Conservation (phyloP, 2,888 invertebrate species). For the Zele albiditarsus region DNA sequence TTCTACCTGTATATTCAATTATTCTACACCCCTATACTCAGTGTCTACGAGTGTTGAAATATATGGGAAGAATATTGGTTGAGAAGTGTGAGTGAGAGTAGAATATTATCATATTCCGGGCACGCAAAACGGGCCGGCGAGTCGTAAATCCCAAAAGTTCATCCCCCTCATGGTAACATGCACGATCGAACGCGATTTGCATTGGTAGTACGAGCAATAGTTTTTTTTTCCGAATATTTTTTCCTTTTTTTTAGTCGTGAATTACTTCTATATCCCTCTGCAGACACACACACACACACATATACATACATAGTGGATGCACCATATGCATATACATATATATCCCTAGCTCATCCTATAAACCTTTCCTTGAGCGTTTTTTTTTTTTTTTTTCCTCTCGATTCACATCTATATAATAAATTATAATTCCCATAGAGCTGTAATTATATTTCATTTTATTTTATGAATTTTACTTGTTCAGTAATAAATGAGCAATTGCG, state of each 20-base stretch:
- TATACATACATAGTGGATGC: background rate
- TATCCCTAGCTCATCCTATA: background rate
- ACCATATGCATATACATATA: background rate
- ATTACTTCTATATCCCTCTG: slow-evolving; percentile 8
- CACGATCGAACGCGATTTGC: slow-evolving; percentile 36
- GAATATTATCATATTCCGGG: slow-evolving; percentile 29
- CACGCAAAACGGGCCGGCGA: slow-evolving; percentile 26
- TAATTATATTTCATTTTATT: slow-evolving; percentile 1
- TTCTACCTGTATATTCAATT: background rate
- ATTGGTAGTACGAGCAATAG: slow-evolving; percentile 15
- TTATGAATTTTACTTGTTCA: background rate
- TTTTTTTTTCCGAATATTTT: background rate
- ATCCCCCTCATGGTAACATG: slow-evolving; percentile 22
- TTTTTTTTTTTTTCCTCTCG: background rate
- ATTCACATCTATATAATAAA: background rate
- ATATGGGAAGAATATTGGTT: slow-evolving; percentile 3
- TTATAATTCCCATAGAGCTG: background rate
- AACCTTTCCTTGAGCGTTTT: background rate
- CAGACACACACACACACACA: background rate
- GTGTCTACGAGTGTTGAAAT: background rate
- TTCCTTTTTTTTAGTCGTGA: background rate
- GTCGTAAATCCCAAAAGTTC: slow-evolving; percentile 36
- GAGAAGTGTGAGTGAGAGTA: background rate
- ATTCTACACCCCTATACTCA: background rate
- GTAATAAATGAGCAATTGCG: too few relatives aligned